Base-by-base conservation (phyloP, 1,140 invertebrate genomes). In the Drosophila lowei region DNA sequence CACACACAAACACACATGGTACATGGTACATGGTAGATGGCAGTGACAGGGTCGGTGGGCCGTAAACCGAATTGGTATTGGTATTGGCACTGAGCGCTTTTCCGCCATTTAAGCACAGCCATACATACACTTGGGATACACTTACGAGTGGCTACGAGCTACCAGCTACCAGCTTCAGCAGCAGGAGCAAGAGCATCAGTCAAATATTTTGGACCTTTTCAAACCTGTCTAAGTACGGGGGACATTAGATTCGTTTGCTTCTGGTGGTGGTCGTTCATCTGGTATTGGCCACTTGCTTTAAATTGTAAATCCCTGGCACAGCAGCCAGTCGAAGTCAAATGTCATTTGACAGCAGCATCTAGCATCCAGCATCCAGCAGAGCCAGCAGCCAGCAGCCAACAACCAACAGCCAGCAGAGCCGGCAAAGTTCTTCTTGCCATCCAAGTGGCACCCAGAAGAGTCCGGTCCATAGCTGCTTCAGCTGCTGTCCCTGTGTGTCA, bases 271-370 rank as follows among this genome's bases (percentile, higher is more conserved):
- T 75, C 83, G 83, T 88, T 88, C 81, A 86, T 86, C 81, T 86
- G 81, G 49, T 86, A 86, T 88, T 86, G 81, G 81, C 81, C 81
- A 86, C 81, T 86, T 86, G 81, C 83, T 88, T 86, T 86, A 86
- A 86, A 86, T 86, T 86, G 81, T 86, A 88, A 86, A 88, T 86
- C 81, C 81, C 78, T 81, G 70, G 79, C 74, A 54, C 68, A 63
- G 79, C 75, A 62, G 16, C 52, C 48, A 68, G 25, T 38, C 79
- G 76, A 88, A 78, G 81, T 77, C 77, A 86, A 86, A 86, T 81
- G 83, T 86, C 81, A 88, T 77, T 88, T 88, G 81, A 70, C 77
- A 88, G 80, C 46, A 84, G 70, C 46, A 62, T 16, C 52, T 38
- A 67, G 23, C 49, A 54, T 34, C 9, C 34, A 38, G 34, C 34